A percentile compares a stretch with the other conserved stretches of the same genome.
Conservation (phyloP, 2,113 vertebrate species). For the Varanus salvator region DNA sequence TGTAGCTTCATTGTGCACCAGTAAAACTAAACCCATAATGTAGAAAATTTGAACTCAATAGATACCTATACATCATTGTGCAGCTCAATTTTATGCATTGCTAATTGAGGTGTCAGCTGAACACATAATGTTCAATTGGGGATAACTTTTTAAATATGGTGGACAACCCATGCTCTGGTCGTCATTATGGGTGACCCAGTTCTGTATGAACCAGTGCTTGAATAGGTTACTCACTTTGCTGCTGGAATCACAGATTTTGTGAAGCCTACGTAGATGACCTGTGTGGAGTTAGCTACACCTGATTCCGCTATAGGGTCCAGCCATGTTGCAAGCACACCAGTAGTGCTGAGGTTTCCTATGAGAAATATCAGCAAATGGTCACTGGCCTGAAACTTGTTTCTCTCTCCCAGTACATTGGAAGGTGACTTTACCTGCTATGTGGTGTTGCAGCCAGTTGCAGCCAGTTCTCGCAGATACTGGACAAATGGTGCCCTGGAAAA, state of each 20-base stretch:
- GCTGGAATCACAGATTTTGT: neutral
- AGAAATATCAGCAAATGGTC: neutral
- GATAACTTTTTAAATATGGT: no score
- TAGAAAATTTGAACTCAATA: neutral
- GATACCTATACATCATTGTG: neutral
- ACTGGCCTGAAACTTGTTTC: neutral
- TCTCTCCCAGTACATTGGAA: neutral
- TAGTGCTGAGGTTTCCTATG: neutral
- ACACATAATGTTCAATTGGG: no score
- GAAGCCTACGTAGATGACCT: no score
- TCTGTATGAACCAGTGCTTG: neutral
- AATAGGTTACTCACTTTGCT: no score
- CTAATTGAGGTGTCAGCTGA: no score
- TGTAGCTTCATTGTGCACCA: neutral
- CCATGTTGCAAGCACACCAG: neutral
- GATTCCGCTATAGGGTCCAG: no score
- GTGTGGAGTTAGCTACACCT: no score
- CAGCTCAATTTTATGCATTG: neutral
- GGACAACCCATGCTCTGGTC: no score
- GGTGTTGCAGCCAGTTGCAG: neutral
- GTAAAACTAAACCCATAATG: neutral
- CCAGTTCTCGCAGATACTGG: neutral
- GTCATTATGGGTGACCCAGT: no score
- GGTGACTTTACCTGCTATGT: neutral
- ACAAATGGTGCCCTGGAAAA: neutral